These are phyloP conservation scores for Sinodicranocentrus sp. DNA, from an alignment of 2,888 invertebrate genomes.

Conservation along the genomic window DNA sequence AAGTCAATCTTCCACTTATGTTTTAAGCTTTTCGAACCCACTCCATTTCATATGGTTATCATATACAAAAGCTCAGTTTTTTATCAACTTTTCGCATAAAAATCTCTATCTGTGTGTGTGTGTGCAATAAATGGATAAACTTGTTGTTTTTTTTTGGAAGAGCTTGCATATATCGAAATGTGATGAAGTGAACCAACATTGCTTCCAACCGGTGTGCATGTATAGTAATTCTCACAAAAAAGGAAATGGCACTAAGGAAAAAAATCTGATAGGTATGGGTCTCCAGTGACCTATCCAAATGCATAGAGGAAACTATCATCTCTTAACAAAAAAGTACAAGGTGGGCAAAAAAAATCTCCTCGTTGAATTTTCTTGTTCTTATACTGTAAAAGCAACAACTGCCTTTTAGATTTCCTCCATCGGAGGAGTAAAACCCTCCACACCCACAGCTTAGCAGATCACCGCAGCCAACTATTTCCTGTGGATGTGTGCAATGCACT, in stretches of 20 bases:
- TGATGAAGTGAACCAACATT: slow-evolving; percentile 57
- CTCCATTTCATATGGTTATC: neutral
- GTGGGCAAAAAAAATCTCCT: slow-evolving; percentile 51
- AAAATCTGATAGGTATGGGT: slow-evolving; percentile 68
- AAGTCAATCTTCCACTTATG: slow-evolving; percentile 11
- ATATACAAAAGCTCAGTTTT: neutral
- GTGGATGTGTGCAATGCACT: too few relatives aligned
- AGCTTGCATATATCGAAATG: slow-evolving; percentile 57
- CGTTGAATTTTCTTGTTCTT: neutral
- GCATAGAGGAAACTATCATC: slow-evolving; percentile 54
- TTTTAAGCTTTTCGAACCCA: too few relatives aligned
- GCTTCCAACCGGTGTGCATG: too few relatives aligned
- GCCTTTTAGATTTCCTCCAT: neutral
- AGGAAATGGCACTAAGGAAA: slow-evolving; percentile 29
- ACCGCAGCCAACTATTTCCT: neutral
- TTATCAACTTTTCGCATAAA: slow-evolving; percentile 35
- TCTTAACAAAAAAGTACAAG: slow-evolving; percentile 50
- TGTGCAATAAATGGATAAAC: slow-evolving; percentile 55
- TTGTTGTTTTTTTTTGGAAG: slow-evolving; percentile 47
- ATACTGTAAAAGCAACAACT: slow-evolving; percentile 18
- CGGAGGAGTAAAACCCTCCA: neutral
- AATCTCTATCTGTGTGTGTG: slow-evolving; percentile 19
- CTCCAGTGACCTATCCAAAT: slow-evolving; percentile 72
- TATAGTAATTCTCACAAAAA: neutral
- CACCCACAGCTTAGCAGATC: neutral